Evolutionary conservation across 2,797 vertebrate species (phyloP).

Genomic region (Alcedo atthis): DNA sequence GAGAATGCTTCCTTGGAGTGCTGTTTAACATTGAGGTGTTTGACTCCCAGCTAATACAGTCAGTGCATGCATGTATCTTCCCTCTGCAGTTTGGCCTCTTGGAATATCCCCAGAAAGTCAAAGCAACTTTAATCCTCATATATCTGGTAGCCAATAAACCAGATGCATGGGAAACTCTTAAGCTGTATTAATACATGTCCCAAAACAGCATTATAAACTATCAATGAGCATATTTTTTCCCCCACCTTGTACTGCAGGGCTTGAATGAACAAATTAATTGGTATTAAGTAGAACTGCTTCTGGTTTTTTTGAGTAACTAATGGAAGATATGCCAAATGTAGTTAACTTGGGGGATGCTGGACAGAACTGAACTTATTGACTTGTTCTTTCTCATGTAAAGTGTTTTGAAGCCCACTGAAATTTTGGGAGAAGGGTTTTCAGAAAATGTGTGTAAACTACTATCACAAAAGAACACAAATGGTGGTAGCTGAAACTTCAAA

Average conservation of each 20-base stretch:
- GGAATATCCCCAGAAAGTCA: slow-evolving; percentile 25
- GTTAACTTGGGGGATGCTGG: slow-evolving; percentile 38
- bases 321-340: slow-evolving; percentile 1
- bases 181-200: not conserved
- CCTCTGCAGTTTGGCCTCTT: slow-evolving; percentile 41
- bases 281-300: slow-evolving; percentile 10
- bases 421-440: slow-evolving; percentile 43
- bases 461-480: slow-evolving; percentile 63
- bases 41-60: not conserved
- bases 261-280: slow-evolving; percentile 27
- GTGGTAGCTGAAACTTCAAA: slow-evolving; percentile 58
- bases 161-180: slow-evolving; percentile 1
- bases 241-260: not conserved
- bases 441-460: slow-evolving; percentile 46
- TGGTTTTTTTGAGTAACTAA: slow-evolving; percentile 21
- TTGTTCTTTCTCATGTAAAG: slow-evolving; percentile 32
- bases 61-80: slow-evolving; percentile 30
- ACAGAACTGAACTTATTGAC: slow-evolving; percentile 62
- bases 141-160: slow-evolving; percentile 7
- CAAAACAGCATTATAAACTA: slow-evolving; percentile 28
- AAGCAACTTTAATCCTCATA: not conserved
- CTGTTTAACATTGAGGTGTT: slow-evolving; percentile 23
- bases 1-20: slow-evolving; percentile 8
- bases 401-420: not conserved
- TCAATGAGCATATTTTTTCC: not conserved